Evolutionary conservation across 2,113 vertebrate genomes (phyloP).

Genomic region (Pao palembangensis): DNA sequence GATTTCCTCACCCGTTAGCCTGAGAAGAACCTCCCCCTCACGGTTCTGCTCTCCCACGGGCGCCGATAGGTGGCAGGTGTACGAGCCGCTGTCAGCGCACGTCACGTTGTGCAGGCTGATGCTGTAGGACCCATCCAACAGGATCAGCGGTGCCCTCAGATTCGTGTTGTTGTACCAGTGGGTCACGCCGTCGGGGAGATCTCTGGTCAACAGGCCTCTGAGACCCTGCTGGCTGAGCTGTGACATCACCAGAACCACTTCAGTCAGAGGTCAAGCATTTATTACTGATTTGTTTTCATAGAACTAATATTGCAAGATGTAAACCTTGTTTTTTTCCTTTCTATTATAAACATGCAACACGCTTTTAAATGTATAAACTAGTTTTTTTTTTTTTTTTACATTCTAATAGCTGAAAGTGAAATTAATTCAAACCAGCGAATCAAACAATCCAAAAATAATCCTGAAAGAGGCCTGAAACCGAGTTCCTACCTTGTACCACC

Average conservation of each 20-base stretch:
- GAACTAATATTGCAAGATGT: too few species aligned
- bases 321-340: too few species aligned
- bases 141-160: slow-evolving; percentile 27
- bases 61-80: slow-evolving; percentile 62
- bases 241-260: background rate
- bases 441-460: too few species aligned
- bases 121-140: slow-evolving; percentile 23
- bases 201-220: slow-evolving; percentile 48
- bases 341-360: too few species aligned
- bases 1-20: slow-evolving; percentile 47
- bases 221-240: slow-evolving; percentile 29
- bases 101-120: slow-evolving; percentile 57
- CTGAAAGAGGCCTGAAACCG: too few species aligned
- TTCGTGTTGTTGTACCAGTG: slow-evolving; percentile 11
- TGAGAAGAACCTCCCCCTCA: slow-evolving; percentile 45
- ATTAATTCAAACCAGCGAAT: too few species aligned
- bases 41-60: slow-evolving; percentile 67
- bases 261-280: background rate
- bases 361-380: too few species aligned
- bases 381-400: too few species aligned
- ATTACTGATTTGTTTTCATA: too few species aligned
- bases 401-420: too few species aligned
- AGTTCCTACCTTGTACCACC: slow-evolving; percentile 70
- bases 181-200: slow-evolving; percentile 27
- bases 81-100: slow-evolving; percentile 45